Evolutionary conservation across 2,113 vertebrate genomes (phyloP), one percentile per base, ranked within the genome.

Genomic region (Chauna torquata): DNA sequence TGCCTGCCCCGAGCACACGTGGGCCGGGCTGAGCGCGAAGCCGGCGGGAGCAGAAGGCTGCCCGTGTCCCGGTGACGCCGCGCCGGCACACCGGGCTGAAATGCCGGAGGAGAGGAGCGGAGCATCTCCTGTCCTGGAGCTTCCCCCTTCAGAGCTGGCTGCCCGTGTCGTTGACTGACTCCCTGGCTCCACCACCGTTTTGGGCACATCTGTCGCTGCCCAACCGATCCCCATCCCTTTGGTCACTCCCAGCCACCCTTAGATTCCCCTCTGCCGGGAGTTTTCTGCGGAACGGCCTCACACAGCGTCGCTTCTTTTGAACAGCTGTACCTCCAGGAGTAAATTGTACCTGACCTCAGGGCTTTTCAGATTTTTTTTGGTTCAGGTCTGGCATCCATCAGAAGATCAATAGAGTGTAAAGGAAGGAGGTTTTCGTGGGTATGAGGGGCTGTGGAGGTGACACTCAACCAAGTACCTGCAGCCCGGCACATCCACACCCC

Each of bases 101-200:
- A n/a, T n/a, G n/a, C n/a, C n/a, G n/a, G 12, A 34, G 44, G 44
- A 49, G 42, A 47, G 24, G 50, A 68, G 40, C 24, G n/a, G 7
- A 17, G 9, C 30, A 23, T 30, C 32, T 30, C 44, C 19, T n/a
- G 36, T 62, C n/a, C 49, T 45, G 54, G 10, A 69, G 38, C 30
- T 36, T 27, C 20, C 8, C 10, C 40, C 23, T 18, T 1, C 18
- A 6, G 47, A 34, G 36, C 16, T 2, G 6, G 8, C 42, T 84
- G 28, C 30, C 32, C 7, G 1, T 10, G 19, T 16, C 3, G 1
- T 23, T 25, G 18, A 23, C 5, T 2, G 30, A 6, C 17, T 18
- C 47, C 20, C 49, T 32, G 47, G 16, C 32, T 34, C 58, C 57
- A 42, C 58, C n/a, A 7, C 28, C 25, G 24, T 2, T 19, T 34